phyloP scores from a whole-genome alignment of 2,113 vertebrate species.

The Poeciliopsis prolifica region DNA sequence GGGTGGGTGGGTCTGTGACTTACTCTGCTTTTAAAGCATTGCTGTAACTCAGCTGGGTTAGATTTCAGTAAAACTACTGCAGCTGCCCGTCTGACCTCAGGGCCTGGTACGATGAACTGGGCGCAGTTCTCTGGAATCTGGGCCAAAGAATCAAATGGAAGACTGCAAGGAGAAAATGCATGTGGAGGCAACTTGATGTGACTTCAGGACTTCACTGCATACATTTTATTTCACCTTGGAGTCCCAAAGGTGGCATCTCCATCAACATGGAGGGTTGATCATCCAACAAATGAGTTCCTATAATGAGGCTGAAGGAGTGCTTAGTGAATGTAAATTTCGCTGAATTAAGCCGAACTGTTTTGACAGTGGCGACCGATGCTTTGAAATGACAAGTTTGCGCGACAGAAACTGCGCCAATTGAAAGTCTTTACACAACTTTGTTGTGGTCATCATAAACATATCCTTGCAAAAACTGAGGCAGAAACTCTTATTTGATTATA shows the following conservation, averaged over 20 bases:
- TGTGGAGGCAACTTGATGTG: not conserved
- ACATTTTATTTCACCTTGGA: too few species aligned
- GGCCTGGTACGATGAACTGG: slow-evolving; percentile 17
- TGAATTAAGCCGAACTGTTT: not conserved
- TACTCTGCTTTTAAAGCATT: slow-evolving; percentile 23
- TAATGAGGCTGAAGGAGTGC: not conserved
- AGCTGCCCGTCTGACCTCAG: slow-evolving; percentile 20
- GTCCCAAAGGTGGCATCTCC: not conserved
- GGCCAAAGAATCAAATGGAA: not conserved
- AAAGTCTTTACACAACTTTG: not conserved
- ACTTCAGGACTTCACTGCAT: not conserved
- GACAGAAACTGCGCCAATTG: not conserved
- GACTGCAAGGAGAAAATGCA: not conserved
- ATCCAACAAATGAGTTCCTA: not conserved
- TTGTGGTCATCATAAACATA: not conserved
- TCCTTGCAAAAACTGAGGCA: not conserved
- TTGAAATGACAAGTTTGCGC: not conserved
- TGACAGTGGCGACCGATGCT: not conserved
- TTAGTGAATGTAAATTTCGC: not conserved
- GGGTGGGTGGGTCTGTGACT: slow-evolving; percentile 14
- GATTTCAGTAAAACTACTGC: slow-evolving; percentile 28
- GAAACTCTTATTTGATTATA: not conserved
- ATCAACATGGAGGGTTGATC: not conserved
- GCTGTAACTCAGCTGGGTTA: slow-evolving; percentile 16
- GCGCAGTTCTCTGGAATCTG: not conserved